Evolutionary conservation across 2,797 vertebrate genomes (phyloP).

Genomic region (Mycteria americana): DNA sequence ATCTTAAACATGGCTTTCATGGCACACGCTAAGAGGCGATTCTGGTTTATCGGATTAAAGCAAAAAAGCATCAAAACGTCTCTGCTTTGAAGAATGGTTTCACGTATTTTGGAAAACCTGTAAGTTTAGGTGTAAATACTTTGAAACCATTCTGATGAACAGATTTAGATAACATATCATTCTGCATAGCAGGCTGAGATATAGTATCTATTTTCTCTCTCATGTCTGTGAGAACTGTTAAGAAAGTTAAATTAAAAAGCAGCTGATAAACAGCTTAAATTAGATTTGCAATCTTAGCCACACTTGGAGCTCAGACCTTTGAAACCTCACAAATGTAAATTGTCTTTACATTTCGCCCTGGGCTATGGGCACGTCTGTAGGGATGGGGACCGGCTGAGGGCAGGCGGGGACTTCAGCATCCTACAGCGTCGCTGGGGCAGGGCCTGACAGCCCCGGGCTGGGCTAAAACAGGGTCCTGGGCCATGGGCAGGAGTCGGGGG

Average conservation of each 20-base stretch:
- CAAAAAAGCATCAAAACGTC: background rate
- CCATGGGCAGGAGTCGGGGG: background rate
- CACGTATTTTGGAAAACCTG: background rate
- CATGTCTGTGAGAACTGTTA: background rate
- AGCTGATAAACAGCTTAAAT: background rate
- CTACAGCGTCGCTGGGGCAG: background rate
- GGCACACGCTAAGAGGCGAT: background rate
- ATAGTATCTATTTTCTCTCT: background rate
- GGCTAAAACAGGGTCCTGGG: rapidly evolving
- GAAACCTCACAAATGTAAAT: background rate
- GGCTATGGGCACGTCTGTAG: background rate
- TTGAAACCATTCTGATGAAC: background rate
- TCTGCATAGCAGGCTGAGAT: background rate
- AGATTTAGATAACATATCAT: background rate
- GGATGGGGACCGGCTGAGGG: background rate
- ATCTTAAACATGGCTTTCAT: background rate
- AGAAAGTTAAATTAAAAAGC: background rate
- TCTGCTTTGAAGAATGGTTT: background rate
- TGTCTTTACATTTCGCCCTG: background rate
- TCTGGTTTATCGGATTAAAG: background rate
- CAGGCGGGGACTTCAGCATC: background rate
- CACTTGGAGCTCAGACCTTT: background rate
- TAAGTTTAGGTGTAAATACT: background rate
- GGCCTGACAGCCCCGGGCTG: too few relatives aligned
- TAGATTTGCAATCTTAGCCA: background rate